Evolutionary conservation across 2,888 invertebrate genomes (phyloP), one percentile per base, ranked within the genome.

Genomic region (Scaptodrosophila latifasciaeformis): DNA sequence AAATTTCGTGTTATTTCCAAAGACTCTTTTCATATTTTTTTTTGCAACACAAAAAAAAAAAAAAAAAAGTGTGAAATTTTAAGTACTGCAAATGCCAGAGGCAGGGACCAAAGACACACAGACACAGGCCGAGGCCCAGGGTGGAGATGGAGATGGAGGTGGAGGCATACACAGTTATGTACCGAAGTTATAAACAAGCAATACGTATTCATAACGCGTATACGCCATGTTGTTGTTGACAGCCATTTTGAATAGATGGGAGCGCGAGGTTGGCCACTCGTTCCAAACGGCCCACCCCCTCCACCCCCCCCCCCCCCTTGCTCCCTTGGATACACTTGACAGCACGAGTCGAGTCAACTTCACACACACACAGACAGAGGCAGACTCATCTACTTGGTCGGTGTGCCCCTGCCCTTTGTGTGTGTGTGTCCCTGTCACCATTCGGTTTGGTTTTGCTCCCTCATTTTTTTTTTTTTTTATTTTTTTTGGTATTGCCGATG

Each of bases 181-280:
- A n/a, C n/a, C 24, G 24, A 7, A 24, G 24, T 24, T 62, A 62
- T 71, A 71, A 71, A 77, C 67, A 77, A 71, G 71, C 70, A 72
- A 77, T 77, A 74, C 77, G 70, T 71, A 71, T 71, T 71, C 71
- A 71, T 71, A 71, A 74, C 78, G 71, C 72, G 76, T 78, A 74
- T 78, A 78, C 72, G 70, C 78, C 72, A 72, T 74, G 72, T 71
- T 70, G 77, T 76, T 78, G 75, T 75, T 79, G 75, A 79, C 75
- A 75, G 79, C 75, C 75, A 79, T 75, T 76, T 75, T 75, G 74
- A 76, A 37, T 15, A 75, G 70, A 70, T 69, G 71, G 48, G 68
- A 21, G 77, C 67, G 72, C 70, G 71, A 42, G 67, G 61, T 54
- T 15, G n/a, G n/a, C n/a, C n/a, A n/a, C n/a, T n/a, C n/a, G n/a